phyloP scores from a whole-genome alignment of 2,888 invertebrate genomes.

The Clitarchus hookeri region DNA sequence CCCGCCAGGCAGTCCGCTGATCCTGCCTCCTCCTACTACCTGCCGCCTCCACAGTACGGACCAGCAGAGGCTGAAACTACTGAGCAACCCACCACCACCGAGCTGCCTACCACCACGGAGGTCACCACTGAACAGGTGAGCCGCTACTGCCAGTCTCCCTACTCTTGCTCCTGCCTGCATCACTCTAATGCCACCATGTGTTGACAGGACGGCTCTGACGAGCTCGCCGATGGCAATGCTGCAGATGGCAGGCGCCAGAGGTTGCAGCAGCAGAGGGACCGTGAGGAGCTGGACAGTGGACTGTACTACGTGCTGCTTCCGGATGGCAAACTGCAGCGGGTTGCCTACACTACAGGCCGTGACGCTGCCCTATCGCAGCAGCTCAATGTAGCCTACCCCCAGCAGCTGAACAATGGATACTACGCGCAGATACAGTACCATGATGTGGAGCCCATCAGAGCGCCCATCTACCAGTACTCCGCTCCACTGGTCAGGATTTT shows the following conservation, averaged over 20 bases:
- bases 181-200: background rate
- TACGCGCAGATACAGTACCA: slow-evolving; percentile 45
- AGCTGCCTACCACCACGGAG: slow-evolving; percentile 37
- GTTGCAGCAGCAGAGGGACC: slow-evolving; percentile 22
- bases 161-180: background rate
- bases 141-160: background rate
- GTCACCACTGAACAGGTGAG: slow-evolving; percentile 23
- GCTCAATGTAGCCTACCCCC: background rate
- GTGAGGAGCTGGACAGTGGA: slow-evolving; percentile 40
- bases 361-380: background rate
- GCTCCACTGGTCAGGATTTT: slow-evolving; percentile 42
- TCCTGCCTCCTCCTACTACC: slow-evolving; percentile 29
- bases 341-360: slow-evolving; percentile 41
- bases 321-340: slow-evolving; percentile 45
- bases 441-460: slow-evolving; percentile 46
- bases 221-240: slow-evolving; percentile 28
- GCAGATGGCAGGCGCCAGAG: slow-evolving; percentile 23
- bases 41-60: slow-evolving; percentile 32
- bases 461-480: slow-evolving; percentile 46
- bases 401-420: slow-evolving; percentile 34
- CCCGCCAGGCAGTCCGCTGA: slow-evolving; percentile 46
- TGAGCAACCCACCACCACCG: slow-evolving; percentile 35
- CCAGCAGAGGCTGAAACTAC: background rate
- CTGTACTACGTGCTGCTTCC: slow-evolving; percentile 46
- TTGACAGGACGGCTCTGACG: slow-evolving; percentile 25